These are phyloP conservation scores for Lutjanus erythropterus DNA, from an alignment of 2,113 vertebrate genomes.

Conservation along the genomic window DNA sequence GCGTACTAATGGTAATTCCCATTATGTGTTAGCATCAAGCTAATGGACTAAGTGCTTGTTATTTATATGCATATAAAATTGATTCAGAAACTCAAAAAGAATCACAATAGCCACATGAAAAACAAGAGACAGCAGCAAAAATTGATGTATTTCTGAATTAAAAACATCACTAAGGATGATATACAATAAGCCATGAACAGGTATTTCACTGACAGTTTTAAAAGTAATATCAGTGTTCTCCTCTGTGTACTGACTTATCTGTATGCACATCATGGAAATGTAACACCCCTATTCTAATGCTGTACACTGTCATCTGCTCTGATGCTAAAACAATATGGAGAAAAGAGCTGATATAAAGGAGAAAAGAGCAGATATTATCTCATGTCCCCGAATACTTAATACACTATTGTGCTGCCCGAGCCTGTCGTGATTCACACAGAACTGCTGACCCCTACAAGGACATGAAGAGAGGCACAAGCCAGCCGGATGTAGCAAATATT, in stretches of 20 bases:
- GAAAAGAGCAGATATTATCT: conserved; percentile 46
- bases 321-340: conserved; percentile 31
- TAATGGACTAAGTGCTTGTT: no score
- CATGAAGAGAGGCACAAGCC: conserved; percentile 10
- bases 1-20: no score
- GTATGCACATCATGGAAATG: conserved; percentile 24
- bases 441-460: conserved; percentile 11
- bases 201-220: not conserved
- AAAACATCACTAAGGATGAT: not conserved
- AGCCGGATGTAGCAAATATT: conserved; percentile 49
- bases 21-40: no score
- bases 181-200: not conserved
- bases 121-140: not conserved
- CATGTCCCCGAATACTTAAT: conserved; percentile 44
- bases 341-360: conserved; percentile 21
- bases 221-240: conserved; percentile 3
- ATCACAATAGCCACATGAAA: not conserved
- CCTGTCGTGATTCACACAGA: conserved; percentile 36
- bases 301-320: conserved; percentile 13
- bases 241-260: not conserved
- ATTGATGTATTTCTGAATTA: not conserved
- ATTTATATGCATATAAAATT: no score
- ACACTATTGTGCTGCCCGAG: conserved; percentile 22
- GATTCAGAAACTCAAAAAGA: no score
- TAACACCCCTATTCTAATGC: not conserved